Evolutionary conservation across 2,113 vertebrate species (phyloP), one percentile per base, ranked within the genome.

Genomic region (Syngnathus typhle): DNA sequence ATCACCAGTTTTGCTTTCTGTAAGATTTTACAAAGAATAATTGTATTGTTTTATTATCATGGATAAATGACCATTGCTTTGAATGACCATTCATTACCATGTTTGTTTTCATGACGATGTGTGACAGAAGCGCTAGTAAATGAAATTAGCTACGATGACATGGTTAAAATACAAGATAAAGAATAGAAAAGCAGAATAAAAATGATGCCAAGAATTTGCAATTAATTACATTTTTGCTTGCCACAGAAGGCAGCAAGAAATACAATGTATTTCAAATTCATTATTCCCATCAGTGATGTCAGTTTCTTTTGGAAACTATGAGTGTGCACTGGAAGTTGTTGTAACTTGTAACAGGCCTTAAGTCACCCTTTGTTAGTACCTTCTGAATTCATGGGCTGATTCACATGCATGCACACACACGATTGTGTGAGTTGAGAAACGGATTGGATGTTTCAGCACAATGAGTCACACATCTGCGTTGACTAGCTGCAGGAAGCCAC

Each of bases 231-330:
- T 13, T 55, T 27, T 6, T 56, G 21, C 5, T 3, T 56, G 23
- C 12, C 23, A 56, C 23, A 12, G 54, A 32, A 32, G 54, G 21
- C 23, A 7, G 27, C 12, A 36, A 8, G 18, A 16, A 36, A 62
- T 13, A 62, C 60, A 6, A 65, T 69, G 56, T 63, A 47, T 64
- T 62, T 76, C 74, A 59, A 71, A 71, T 72, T 79, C 76, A 77
- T 72, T 66, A 9, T 41, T 76, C 55, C 27, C 8, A 62, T 9
- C 27, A 60, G n/a, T 81, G 76, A 82, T 75, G 74, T 85, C 80
- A 27, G 56, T 18, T 67, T 43, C 23, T 60, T 60, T 65, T 32
- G 36, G 37, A 65, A 56, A 72, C 15, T 67, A 60, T 74, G 18
- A 23, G 63, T 59, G 32, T 46, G 16, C 21, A 21, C 27, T n/a